Evolutionary conservation across 2,113 vertebrate species (phyloP).

Genomic region (Ursus arctos): DNA sequence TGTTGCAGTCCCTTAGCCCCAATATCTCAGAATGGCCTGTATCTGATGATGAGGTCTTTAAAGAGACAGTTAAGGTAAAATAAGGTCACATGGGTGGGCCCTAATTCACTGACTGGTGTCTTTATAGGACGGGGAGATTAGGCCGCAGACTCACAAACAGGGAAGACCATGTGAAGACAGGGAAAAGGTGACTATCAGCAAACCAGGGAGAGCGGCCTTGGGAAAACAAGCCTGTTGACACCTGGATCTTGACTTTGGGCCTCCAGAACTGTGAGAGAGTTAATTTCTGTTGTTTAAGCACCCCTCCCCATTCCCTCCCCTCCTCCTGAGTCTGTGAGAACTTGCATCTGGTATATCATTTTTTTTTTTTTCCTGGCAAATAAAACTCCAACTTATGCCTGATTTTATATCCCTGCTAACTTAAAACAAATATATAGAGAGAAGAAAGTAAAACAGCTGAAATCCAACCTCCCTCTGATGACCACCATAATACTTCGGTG

Average conservation of each 20-base stretch:
- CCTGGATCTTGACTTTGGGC: background rate
- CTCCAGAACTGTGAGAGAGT: no score
- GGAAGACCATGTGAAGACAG: background rate
- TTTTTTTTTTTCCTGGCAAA: background rate
- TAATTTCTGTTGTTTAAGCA: background rate
- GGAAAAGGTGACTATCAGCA: no score
- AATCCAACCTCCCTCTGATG: background rate
- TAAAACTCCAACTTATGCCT: background rate
- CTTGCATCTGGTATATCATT: background rate
- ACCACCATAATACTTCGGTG: background rate
- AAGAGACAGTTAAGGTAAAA: background rate
- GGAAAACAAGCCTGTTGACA: background rate
- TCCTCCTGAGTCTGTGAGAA: background rate
- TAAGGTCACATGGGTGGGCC: background rate
- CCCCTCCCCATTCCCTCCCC: background rate
- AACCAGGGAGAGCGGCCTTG: background rate
- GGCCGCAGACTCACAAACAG: background rate
- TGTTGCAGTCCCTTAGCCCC: background rate
- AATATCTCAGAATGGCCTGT: no score
- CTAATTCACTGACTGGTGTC: background rate
- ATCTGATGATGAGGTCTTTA: background rate
- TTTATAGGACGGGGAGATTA: background rate
- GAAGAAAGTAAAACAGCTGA: background rate
- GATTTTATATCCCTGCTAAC: background rate
- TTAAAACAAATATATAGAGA: background rate